Evolutionary conservation across 2,113 vertebrate species (phyloP), one percentile per base, ranked within the genome.

Genomic region (Notothenia coriiceps): DNA sequence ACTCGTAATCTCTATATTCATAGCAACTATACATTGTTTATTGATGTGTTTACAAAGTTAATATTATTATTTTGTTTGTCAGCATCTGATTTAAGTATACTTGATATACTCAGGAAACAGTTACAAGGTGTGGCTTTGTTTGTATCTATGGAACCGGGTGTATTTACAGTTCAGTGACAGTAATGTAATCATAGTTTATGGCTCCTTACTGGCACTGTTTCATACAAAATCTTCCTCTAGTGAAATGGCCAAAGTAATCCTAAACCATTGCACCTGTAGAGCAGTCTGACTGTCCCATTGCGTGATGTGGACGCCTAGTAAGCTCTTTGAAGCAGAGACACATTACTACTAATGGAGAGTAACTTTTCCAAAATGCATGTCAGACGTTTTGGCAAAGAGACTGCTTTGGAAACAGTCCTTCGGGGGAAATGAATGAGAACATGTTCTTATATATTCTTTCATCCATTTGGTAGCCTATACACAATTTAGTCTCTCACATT

Each of bases 301-400:
- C 43, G 60, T 85, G 73, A 82, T 57, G 55, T 18, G 4, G 66
- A 65, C 15, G 43, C 22, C 51, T 18, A 18, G 63, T 11, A 6
- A 50, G 13, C 44, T 57, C 25, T 50, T 2, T 35, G 22, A 72
- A 59, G 9, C 51, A 15, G 20, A 70, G 35, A 67, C n/a, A 33
- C 46, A 73, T 76, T 8, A 3, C 69, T 77, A 33, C 50, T 72
- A 84, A 87, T 83, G 66, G 25, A 14, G 33, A 85, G 9, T 75
- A 85, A 40, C 56, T 50, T 78, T 69, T 76, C 14, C 60, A 63
- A 79, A 55, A 67, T 65, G 22, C 20, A 14, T 77, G 57, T 56
- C 49, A 2, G 63, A 9, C 10, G 56, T 46, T 68, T 52, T 63
- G 62, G 47, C 65, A 76, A 7, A 67, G 59, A 11, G 46, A 49